These are phyloP conservation scores for Deroptyus accipitrinus DNA, from an alignment of 2,113 vertebrate genomes.

Conservation along the genomic window DNA sequence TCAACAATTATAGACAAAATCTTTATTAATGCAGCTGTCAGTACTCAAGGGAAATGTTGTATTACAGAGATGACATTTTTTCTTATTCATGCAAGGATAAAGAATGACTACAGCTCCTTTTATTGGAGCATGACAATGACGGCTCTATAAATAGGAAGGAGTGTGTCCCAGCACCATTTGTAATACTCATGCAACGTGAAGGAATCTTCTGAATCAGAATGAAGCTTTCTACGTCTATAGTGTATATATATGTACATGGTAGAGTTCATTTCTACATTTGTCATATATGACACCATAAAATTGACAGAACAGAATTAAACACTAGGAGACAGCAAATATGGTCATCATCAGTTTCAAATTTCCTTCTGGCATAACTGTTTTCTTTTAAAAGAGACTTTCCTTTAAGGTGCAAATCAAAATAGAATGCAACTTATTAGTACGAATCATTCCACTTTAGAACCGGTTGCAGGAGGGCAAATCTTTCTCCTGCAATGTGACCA, in stretches of 20 bases:
- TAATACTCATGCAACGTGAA: background rate
- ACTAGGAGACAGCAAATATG: background rate
- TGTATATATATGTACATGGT: fast-evolving
- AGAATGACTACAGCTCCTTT: background rate
- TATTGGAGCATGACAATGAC: background rate
- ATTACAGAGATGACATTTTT: background rate
- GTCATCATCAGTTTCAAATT: background rate
- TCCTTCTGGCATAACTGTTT: background rate
- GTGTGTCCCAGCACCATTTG: background rate
- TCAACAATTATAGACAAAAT: background rate
- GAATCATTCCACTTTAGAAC: background rate
- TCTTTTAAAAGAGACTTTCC: background rate
- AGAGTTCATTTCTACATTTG: background rate
- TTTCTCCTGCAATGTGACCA: background rate
- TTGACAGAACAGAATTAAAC: background rate
- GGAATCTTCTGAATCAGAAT: background rate
- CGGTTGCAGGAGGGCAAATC: background rate
- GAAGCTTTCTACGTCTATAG: background rate
- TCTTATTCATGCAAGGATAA: background rate
- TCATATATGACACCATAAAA: background rate
- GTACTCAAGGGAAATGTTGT: background rate
- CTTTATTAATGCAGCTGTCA: background rate
- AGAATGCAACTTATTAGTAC: background rate
- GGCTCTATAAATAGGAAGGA: slow-evolving; percentile 8
- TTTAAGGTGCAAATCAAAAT: background rate